Conservation (phyloP, 1,140 invertebrate genomes). For the Tetramorium alpestre region DNA sequence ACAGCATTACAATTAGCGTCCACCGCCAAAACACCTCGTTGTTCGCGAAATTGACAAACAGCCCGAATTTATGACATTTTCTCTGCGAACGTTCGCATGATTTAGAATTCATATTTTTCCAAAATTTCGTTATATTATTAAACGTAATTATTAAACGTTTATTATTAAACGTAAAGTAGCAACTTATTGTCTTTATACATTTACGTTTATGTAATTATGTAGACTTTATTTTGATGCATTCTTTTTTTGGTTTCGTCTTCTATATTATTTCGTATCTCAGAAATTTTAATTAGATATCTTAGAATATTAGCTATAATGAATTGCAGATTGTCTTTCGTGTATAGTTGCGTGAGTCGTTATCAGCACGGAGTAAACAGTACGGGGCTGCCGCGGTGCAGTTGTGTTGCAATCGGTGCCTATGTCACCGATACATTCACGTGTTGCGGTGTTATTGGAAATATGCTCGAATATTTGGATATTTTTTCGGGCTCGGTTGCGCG, state of each 20-base stretch:
- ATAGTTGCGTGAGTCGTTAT: not conserved
- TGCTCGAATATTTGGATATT: constrained; percentile 72
- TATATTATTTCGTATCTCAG: not conserved
- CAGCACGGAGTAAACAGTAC: constrained; percentile 15
- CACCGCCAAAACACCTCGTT: not conserved
- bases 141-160: too few species aligned
- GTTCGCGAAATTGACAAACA: not conserved
- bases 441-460: constrained; percentile 66
- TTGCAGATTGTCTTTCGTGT: not conserved
- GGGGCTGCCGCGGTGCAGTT: not conserved
- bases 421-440: constrained; percentile 39
- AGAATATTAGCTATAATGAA: not conserved
- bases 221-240: not conserved
- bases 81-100: not conserved
- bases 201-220: not conserved
- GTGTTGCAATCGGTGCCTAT: not conserved
- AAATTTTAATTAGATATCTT: not conserved
- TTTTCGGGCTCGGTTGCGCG: constrained; percentile 60
- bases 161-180: not conserved
- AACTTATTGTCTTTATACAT: not conserved
- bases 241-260: not conserved
- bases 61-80: not conserved
- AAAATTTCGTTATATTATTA: constrained; percentile 1
- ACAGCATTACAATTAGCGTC: constrained; percentile 60
- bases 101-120: not conserved